Evolutionary conservation across 2,797 vertebrate species (phyloP), one percentile per base, ranked within the genome.

Genomic region (Rhabdomys pumilio): DNA sequence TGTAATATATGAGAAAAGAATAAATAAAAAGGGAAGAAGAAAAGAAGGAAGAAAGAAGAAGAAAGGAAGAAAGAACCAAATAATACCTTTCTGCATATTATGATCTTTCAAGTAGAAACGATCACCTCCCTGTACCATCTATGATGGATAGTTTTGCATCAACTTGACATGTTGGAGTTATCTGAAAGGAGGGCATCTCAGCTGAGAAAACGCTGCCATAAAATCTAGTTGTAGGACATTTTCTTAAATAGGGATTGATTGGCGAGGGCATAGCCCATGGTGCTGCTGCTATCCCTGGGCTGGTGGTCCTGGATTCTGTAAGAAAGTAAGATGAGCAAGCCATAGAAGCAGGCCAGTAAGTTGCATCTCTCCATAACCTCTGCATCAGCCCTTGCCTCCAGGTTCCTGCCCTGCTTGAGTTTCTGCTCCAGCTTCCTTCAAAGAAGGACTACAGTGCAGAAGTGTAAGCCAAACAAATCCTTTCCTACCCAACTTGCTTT

Each of bases 41-140:
- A 12, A 55, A 4, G 29, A 12, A 55, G 11, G 10, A 19, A 50
- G 8, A 2, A 44, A 44, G 44, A 13, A 3, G 57, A 13, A 57
- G 17, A 5, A 38, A 38, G 20, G 3, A 14, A n/a, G 67, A 5
- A 69, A 34, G 7, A 38, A 89, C 19, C 82, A 86, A 55, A 96
- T 86, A 82, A 93, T 89, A 34, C 26, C n/a, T 75, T 88, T 72
- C 34, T 72, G 55, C 65, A 87, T 55, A 53, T 55, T 87, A 87
- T 72, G 34, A 38, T 7, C 22, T 72, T 55, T 73, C 13, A 41
- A 41, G 14, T 44, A 44, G 44, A 44, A 44, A 44, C 3, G 44
- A 44, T 44, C 44, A 44, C 47, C 41, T n/a, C 15, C 8, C 3
- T 19, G 13, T 38, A 5, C 63, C 7, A 15, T 53, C 41, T 63